Evolutionary conservation across 2,797 vertebrate genomes (phyloP), one percentile per base, ranked within the genome.

Genomic region (Pelobates cultripes): DNA sequence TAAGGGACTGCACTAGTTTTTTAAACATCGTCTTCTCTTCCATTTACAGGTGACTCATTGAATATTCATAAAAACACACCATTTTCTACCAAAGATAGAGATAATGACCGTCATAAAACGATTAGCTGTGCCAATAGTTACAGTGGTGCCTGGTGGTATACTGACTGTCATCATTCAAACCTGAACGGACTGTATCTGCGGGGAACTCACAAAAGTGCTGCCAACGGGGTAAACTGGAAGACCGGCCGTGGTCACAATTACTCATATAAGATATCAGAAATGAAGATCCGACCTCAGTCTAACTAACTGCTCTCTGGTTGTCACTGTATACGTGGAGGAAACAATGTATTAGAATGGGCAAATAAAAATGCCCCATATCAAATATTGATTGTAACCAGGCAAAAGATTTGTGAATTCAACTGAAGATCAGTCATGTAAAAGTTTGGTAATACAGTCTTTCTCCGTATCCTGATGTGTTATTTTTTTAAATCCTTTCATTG

Each of bases 121-220:
- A 3, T 2, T 10, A 61, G 60, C 14, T 79, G 77, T 63, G n/a
- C 14, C 17, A n/a, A n/a, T 7, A 1, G 9, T 2, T 72, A 51
- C 43, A 79, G 47, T 64, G 77, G 69, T 15, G 77, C 53, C 13
- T 79, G 77, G 77, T 79, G 77, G 77, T 79, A 72, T 40, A 15
- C 14, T 4, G 41, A 2, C 0, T 79, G 77, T 60, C 77, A 79
- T 43, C 1, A 10, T 1, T 9, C 68, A 8, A 79, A 79, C 77
- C 69, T 79, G 7, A 79, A 79, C 40, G 69, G 77, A 0, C 68
- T 47, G 4, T 79, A 79, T 10, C 43, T 63, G n/a, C 7, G 40
- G 4, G 77, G 77, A n/a, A 42, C 70, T 41, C 77, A 79, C 7
- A 44, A 41, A 12, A 63, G 67, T 4, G 63, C 47, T 42, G 77